Percentiles rank a stretch among this genome's conserved stretches.
phyloP scores from a whole-genome alignment of 2,888 invertebrate genomes.

The Ectropis crepuscularia region DNA sequence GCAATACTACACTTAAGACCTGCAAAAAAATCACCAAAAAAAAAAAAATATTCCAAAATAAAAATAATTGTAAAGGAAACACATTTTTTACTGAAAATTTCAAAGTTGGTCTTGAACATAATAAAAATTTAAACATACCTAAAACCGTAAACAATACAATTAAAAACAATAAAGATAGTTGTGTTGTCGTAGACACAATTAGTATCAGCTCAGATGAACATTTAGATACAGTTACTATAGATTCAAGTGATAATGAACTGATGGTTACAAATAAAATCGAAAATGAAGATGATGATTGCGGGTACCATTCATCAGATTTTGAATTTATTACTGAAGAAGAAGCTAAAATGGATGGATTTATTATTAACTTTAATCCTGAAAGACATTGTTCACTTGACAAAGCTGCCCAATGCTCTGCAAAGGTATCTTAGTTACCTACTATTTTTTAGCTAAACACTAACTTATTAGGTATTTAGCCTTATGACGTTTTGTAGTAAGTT shows the following conservation, averaged over 20 bases:
- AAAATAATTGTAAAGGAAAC: too few relatives aligned
- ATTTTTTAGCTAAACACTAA: too few relatives aligned
- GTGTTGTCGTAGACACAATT: conserved; percentile 18
- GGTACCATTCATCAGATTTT: conserved; percentile 71
- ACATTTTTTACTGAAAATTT: too few relatives aligned
- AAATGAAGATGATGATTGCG: conserved; percentile 37
- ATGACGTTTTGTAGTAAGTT: too few relatives aligned
- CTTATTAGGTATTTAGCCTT: too few relatives aligned
- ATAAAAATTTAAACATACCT: not conserved
- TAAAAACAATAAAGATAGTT: too few relatives aligned
- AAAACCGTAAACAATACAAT: too few relatives aligned
- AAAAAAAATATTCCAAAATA: too few relatives aligned
- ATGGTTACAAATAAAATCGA: not conserved
- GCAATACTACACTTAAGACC: too few relatives aligned
- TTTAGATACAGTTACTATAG: conserved; percentile 4
- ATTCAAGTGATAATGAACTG: not conserved
- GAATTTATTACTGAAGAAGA: conserved; percentile 72
- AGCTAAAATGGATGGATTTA: conserved; percentile 51
- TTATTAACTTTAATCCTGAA: conserved; percentile 37
- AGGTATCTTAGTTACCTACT: not conserved
- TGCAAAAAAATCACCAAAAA: too few relatives aligned
- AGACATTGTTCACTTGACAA: not conserved
- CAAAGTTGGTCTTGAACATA: not conserved
- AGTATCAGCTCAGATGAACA: conserved; percentile 21
- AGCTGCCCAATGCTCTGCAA: not conserved